Conservation (phyloP, 2,113 vertebrate species). For the Sinocyclocheilus grahami region DNA sequence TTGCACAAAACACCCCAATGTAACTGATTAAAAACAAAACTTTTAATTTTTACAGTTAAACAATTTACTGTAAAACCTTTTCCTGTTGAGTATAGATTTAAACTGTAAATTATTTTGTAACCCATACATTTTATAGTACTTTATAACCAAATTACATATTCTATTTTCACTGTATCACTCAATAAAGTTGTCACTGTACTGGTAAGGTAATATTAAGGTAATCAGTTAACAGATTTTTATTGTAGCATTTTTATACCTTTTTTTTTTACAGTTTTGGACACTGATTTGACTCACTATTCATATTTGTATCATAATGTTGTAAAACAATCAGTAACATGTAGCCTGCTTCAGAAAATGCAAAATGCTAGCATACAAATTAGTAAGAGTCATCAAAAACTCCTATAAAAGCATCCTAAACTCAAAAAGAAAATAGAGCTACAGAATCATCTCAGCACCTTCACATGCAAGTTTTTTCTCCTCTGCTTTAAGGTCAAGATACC, state of each 20-base stretch:
- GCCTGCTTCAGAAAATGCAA: neutral
- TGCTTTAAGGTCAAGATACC: constrained; percentile 27
- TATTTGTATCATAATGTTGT: neutral
- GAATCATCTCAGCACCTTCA: neutral
- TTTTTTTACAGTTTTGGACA: neutral
- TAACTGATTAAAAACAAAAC: too few species aligned
- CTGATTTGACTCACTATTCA: neutral
- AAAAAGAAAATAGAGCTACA: neutral
- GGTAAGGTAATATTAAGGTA: neutral
- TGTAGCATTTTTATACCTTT: neutral
- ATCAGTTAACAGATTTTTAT: neutral
- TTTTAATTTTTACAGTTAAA: neutral
- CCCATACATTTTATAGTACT: neutral
- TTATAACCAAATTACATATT: too few species aligned
- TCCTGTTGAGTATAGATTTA: neutral
- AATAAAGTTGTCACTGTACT: too few species aligned
- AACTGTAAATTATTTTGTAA: neutral
- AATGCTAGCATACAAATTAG: neutral
- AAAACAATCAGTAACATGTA: neutral
- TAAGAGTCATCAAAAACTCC: neutral
- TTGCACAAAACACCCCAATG: too few species aligned
- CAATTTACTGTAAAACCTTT: neutral
- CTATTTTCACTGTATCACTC: too few species aligned
- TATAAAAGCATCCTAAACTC: neutral
- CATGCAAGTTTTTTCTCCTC: neutral